A percentile compares a stretch with the other conserved stretches of the same genome.
Conservation (phyloP, 2,888 invertebrate genomes). For the Steinernema carpocapsae region DNA sequence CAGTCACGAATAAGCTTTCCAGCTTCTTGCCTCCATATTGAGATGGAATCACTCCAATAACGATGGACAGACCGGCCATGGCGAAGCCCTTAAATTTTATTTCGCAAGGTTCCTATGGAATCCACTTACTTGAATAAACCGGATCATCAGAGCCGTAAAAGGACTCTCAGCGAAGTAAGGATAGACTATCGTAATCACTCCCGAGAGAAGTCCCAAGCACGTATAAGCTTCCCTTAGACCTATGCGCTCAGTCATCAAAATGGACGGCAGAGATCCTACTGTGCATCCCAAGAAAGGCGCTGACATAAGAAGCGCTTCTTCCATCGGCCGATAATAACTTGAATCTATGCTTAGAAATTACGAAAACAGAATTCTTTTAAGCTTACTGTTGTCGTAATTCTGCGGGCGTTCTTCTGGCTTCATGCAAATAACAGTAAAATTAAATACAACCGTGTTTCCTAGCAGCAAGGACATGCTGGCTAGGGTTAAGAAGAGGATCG, state of each 20-base stretch:
- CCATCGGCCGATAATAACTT: too few relatives aligned
- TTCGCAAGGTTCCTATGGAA: too few relatives aligned
- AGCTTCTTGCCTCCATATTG: neutral
- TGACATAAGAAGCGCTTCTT: conserved; percentile 35
- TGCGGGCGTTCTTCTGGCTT: neutral
- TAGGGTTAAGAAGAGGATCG: neutral
- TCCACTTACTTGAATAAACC: too few relatives aligned
- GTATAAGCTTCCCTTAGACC: conserved; percentile 28
- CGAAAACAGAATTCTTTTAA: too few relatives aligned
- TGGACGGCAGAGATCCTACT: conserved; percentile 35
- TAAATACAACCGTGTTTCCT: conserved; percentile 18
- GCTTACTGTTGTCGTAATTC: neutral
- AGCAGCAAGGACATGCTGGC: neutral
- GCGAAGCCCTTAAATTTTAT: too few relatives aligned
- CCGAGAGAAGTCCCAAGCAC: neutral
- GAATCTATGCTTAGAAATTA: too few relatives aligned
- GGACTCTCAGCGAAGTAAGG: too few relatives aligned
- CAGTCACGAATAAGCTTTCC: neutral
- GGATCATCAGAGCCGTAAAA: neutral
- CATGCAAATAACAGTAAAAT: conserved; percentile 41
- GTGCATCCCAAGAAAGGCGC: conserved; percentile 26
- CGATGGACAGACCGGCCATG: too few relatives aligned
- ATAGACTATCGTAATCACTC: too few relatives aligned
- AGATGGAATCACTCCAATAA: too few relatives aligned
- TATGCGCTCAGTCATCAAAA: conserved; percentile 24